Evolutionary conservation across 92 coral and sea anemone genomes (phyloP).

Genomic region (Palythoa grandis): DNA sequence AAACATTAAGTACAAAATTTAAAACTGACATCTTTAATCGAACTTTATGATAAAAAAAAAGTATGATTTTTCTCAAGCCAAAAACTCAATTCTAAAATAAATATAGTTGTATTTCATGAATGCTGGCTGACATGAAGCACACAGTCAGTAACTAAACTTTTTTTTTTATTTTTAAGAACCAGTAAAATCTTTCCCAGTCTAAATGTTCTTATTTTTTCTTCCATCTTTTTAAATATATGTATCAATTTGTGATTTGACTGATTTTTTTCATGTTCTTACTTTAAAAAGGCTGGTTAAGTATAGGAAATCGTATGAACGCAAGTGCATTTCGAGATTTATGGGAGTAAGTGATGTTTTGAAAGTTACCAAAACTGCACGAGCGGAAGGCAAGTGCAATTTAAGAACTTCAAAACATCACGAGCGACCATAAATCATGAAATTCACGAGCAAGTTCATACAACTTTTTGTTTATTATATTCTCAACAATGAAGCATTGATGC

Average conservation of each 20-base stretch:
- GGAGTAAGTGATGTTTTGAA: no score
- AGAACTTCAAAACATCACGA: no score
- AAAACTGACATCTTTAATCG: not conserved
- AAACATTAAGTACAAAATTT: not conserved
- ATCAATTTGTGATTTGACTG: not conserved
- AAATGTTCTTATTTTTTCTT: not conserved
- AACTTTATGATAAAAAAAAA: not conserved
- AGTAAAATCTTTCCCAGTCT: not conserved
- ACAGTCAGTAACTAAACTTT: no score
- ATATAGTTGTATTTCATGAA: not conserved
- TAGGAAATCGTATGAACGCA: no score
- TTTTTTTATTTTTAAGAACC: not conserved
- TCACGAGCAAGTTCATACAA: no score
- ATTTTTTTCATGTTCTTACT: slow-evolving; percentile 1
- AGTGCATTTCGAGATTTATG: no score
- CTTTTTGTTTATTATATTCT: no score
- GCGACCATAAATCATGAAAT: no score
- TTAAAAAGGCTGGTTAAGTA: not conserved
- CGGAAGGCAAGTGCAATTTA: no score
- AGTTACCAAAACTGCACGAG: no score
- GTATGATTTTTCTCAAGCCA: not conserved
- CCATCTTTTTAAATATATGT: not conserved
- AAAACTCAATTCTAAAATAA: not conserved
- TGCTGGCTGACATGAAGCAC: not conserved
- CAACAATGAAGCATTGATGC: no score